A percentile compares a stretch with the other conserved stretches of the same genome.
These are phyloP conservation scores for Galemys pyrenaicus DNA, from an alignment of 2,113 vertebrate genomes.

Conservation along the genomic window DNA sequence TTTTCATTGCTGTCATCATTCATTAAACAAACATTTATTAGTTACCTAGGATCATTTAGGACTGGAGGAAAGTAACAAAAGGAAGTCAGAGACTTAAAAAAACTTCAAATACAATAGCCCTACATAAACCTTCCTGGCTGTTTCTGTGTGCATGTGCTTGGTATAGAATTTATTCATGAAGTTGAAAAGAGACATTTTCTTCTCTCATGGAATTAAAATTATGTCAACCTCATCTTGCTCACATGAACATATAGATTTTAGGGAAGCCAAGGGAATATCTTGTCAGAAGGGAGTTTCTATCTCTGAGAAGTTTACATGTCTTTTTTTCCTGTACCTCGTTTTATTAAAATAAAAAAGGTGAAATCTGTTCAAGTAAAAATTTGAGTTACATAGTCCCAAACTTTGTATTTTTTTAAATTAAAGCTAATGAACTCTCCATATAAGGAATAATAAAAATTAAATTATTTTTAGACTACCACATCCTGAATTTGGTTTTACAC, in stretches of 20 bases:
- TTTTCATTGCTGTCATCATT: not conserved
- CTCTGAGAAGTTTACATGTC: not conserved
- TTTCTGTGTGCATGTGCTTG: not conserved
- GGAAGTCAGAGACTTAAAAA: not conserved
- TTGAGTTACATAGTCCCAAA: not conserved
- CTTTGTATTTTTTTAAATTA: not conserved
- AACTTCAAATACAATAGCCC: not conserved
- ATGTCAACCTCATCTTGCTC: not conserved
- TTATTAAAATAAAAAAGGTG: constrained; percentile 35
- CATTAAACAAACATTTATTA: not conserved
- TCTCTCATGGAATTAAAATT: not conserved
- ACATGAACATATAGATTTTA: not conserved
- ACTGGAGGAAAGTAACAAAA: not conserved
- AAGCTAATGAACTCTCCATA: not conserved
- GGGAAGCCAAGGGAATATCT: not conserved
- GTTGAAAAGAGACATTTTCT: constrained; percentile 11
- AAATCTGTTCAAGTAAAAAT: not conserved
- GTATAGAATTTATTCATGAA: not conserved
- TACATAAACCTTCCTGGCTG: not conserved
- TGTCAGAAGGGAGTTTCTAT: not conserved
- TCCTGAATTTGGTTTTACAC: constrained; percentile 55
- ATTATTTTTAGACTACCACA: constrained; percentile 17
- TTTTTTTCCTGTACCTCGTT: not conserved
- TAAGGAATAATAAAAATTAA: not conserved
- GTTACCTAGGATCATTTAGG: not conserved